These are phyloP conservation scores for Serripes groenlandicus DNA, from an alignment of 2,888 invertebrate species.

Conservation along the genomic window DNA sequence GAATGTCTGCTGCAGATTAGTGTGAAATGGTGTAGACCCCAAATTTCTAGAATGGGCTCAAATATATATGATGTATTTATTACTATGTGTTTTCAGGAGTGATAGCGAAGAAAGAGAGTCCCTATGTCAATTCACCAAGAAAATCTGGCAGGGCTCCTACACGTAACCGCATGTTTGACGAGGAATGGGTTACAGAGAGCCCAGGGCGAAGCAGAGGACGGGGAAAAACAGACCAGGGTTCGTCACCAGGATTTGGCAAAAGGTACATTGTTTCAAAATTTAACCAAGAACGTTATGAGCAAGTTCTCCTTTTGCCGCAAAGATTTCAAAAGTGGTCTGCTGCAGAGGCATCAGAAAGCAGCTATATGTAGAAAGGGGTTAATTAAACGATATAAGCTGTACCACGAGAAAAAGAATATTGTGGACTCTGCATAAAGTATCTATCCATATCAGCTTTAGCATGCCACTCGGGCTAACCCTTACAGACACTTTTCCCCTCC, in stretches of 20 bases:
- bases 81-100: too few species aligned
- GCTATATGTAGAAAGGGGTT: neutral
- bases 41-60: neutral
- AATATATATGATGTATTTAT: neutral
- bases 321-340: neutral
- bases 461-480: too few species aligned
- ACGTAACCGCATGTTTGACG: conserved; percentile 47
- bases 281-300: neutral
- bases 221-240: conserved; percentile 17
- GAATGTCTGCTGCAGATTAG: too few species aligned
- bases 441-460: too few species aligned
- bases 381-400: too few species aligned
- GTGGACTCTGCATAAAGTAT: too few species aligned
- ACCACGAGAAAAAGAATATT: too few species aligned
- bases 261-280: neutral
- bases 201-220: conserved; percentile 49
- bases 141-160: conserved; percentile 56
- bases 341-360: neutral
- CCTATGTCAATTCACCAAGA: conserved; percentile 48
- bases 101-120: conserved; percentile 28
- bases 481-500: too few species aligned
- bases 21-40: too few species aligned
- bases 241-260: conserved; percentile 17
- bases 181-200: conserved; percentile 59
- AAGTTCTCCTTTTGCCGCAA: neutral